Evolutionary conservation across 1,140 invertebrate genomes (phyloP).

Genomic region (Trialeurodes vaporariorum): DNA sequence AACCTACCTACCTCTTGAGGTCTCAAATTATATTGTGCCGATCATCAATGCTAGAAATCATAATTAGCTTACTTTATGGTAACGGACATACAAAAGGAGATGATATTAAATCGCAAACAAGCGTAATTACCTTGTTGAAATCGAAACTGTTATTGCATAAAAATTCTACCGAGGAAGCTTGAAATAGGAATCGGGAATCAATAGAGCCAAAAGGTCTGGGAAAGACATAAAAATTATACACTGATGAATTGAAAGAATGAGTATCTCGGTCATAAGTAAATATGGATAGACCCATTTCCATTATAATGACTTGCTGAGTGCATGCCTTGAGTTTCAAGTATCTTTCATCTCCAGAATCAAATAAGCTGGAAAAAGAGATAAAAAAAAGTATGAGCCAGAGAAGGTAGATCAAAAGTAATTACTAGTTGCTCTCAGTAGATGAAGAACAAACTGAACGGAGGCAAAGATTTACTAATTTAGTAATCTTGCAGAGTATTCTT

Average conservation of each 20-base stretch:
- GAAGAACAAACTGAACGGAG: too few species aligned
- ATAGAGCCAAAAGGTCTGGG: slow-evolving; percentile 46
- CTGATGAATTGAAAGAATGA: slow-evolving; percentile 43
- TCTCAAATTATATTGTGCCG: too few species aligned
- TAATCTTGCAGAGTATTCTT: too few species aligned
- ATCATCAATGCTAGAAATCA: too few species aligned
- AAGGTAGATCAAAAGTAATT: slow-evolving; percentile 9
- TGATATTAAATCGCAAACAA: too few species aligned
- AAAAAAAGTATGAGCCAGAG: slow-evolving; percentile 18
- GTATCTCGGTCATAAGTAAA: slow-evolving; percentile 41
- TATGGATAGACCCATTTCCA: slow-evolving; percentile 48
- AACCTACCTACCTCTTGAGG: too few species aligned
- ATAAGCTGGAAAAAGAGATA: slow-evolving; percentile 45
- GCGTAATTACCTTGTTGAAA: slow-evolving; percentile 59
- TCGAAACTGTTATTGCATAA: slow-evolving; percentile 50
- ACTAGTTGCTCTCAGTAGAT: too few species aligned
- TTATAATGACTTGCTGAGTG: slow-evolving; percentile 44
- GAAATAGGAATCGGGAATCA: slow-evolving; percentile 46
- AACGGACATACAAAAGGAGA: too few species aligned
- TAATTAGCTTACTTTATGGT: too few species aligned
- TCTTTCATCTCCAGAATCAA: slow-evolving; percentile 48
- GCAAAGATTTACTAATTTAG: too few species aligned
- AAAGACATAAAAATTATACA: slow-evolving; percentile 54
- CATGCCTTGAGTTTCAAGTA: slow-evolving; percentile 45
- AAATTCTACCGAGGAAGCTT: slow-evolving; percentile 51